Conservation (phyloP, 2,113 vertebrate species). For the Hydrochoerus hydrochaeris region DNA sequence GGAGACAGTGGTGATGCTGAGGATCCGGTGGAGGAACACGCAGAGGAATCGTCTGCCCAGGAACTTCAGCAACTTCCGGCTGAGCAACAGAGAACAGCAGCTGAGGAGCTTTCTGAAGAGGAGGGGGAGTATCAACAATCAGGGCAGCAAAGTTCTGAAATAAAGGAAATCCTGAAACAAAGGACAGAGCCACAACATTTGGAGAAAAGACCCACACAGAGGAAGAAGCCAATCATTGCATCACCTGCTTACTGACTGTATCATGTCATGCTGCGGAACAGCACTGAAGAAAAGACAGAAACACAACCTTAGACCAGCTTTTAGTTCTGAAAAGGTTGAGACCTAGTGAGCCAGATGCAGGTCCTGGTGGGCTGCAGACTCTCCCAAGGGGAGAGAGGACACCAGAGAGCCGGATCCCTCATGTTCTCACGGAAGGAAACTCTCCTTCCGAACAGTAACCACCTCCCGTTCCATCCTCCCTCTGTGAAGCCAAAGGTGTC, state of each 20-base stretch:
- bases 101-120: not conserved
- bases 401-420: not conserved
- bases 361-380: not conserved
- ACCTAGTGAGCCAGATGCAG: not conserved
- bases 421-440: not conserved
- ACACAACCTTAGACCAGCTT: not conserved
- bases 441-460: not conserved
- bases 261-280: not conserved
- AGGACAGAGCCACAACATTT: not conserved
- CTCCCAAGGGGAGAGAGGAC: not conserved
- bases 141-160: not conserved
- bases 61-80: not conserved
- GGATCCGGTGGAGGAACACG: not conserved
- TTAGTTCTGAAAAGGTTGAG: not conserved
- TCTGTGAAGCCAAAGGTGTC: not conserved
- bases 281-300: not conserved
- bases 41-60: not conserved
- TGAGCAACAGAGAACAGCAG: not conserved
- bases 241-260: not conserved
- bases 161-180: not conserved
- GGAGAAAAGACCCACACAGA: not conserved
- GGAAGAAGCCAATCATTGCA: not conserved
- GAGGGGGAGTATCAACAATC: not conserved
- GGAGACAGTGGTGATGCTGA: not conserved
- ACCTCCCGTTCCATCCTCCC: not conserved